Evolutionary conservation across 2,113 vertebrate species (phyloP).

Genomic region (Phalacrocorax brasilianus): DNA sequence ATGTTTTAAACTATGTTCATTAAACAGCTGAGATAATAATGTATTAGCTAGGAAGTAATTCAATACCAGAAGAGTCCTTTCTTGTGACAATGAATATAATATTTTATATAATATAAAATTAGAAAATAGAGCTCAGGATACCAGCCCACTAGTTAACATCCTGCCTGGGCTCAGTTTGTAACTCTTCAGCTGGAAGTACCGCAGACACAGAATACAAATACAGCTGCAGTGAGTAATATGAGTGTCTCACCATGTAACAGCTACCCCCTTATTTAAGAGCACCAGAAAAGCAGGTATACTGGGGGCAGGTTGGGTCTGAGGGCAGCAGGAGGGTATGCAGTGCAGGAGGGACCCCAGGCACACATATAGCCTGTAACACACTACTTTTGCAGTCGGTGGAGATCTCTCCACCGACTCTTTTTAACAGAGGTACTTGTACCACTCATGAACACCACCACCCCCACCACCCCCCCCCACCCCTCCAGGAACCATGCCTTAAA

Average conservation of each 20-base stretch:
- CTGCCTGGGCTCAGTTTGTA: not conserved
- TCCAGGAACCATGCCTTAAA: not conserved
- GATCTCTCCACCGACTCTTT: not conserved
- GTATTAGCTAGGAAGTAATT: not conserved
- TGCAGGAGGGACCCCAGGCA: not conserved
- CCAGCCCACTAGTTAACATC: not conserved
- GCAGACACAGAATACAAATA: not conserved
- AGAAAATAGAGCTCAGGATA: not conserved
- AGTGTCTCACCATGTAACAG: not conserved
- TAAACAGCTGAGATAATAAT: not conserved
- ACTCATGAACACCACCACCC: not conserved
- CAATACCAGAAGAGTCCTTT: not conserved
- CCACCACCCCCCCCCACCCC: not conserved
- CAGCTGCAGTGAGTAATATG: fast-evolving
- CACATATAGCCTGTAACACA: not conserved
- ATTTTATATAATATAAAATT: not conserved
- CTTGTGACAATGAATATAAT: not conserved
- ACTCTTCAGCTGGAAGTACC: not conserved
- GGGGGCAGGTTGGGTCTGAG: not conserved
- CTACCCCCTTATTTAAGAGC: not conserved
- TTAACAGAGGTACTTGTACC: not conserved
- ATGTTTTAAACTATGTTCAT: not conserved
- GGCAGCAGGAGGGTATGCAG: fast-evolving
- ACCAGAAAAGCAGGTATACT: not conserved
- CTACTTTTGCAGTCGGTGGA: not conserved